phyloP scores from a whole-genome alignment of 2,797 vertebrate species.

The Coluber constrictor region DNA sequence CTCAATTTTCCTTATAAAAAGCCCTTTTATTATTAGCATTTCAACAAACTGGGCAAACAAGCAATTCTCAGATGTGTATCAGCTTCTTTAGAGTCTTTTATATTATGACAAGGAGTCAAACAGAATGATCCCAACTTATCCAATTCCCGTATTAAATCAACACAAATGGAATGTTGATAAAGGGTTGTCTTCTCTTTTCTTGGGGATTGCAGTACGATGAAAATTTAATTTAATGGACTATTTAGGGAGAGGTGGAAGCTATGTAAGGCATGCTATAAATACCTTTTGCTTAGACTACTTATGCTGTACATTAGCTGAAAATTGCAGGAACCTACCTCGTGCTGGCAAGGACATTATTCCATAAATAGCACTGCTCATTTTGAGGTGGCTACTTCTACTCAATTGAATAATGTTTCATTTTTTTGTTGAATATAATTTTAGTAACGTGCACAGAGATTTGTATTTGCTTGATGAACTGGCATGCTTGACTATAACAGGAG shows the following conservation, averaged over 20 bases:
- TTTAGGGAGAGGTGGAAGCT: background rate
- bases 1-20: background rate
- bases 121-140: background rate
- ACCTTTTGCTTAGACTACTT: background rate
- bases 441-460: background rate
- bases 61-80: background rate
- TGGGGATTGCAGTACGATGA: background rate
- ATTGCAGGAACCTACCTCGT: background rate
- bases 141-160: background rate
- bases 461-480: background rate
- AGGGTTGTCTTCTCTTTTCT: background rate
- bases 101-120: background rate
- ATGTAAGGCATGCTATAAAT: conserved; percentile 1
- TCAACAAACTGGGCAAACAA: background rate
- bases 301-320: conserved; percentile 16
- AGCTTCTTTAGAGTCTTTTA: background rate
- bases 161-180: background rate
- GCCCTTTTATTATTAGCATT: background rate
- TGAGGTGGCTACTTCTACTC: background rate
- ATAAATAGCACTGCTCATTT: fast-evolving
- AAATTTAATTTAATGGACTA: background rate
- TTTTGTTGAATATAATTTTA: background rate
- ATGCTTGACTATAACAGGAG: background rate
- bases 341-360: background rate
- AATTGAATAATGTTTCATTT: background rate